A percentile compares a stretch with the other conserved stretches of the same genome.
These are phyloP conservation scores for Chamaea fasciata DNA, from an alignment of 2,113 vertebrate genomes.

Conservation along the genomic window DNA sequence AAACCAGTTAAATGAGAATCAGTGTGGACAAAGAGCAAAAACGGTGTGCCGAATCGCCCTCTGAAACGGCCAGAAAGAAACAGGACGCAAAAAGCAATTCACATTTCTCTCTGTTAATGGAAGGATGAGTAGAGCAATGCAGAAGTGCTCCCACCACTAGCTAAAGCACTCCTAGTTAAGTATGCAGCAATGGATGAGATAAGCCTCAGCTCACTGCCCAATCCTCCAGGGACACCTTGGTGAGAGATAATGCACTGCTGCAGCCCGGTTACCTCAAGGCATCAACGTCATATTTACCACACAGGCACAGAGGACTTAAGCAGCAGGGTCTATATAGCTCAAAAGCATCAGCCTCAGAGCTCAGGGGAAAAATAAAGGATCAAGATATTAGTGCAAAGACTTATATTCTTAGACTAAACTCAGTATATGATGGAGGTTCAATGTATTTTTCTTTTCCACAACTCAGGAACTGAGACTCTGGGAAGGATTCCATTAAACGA, in stretches of 20 bases:
- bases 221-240: background rate
- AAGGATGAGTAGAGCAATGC: background rate
- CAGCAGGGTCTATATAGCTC: background rate
- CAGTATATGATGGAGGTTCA: background rate
- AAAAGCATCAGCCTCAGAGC: background rate
- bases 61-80: background rate
- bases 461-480: background rate
- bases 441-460: background rate
- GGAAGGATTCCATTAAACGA: background rate
- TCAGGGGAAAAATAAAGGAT: background rate
- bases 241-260: background rate
- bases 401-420: background rate
- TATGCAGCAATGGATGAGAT: background rate
- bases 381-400: background rate
- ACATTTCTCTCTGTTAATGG: background rate
- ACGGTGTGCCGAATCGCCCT: background rate
- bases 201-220: background rate
- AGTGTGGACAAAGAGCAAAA: background rate
- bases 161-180: background rate
- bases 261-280: background rate
- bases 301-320: background rate
- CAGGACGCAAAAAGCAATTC: background rate
- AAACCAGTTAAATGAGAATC: background rate
- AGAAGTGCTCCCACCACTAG: background rate
- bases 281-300: background rate